Base-by-base conservation (phyloP, 2,113 vertebrate species). In the Rhodinocichla rosea region DNA sequence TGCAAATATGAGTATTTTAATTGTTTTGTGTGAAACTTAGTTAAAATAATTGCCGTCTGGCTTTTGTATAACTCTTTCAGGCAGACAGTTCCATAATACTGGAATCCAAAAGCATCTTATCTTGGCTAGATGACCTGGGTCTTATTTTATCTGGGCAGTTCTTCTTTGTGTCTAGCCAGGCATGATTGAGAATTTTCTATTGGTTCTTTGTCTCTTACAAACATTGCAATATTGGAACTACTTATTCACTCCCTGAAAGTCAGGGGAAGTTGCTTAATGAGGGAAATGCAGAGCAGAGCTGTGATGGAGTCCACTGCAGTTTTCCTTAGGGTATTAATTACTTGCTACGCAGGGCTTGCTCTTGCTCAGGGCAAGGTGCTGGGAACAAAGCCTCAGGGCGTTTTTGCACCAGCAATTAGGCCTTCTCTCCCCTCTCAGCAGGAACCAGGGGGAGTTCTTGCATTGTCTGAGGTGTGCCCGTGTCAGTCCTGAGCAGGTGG, bases 311-410 rank as follows among this genome's bases (percentile, higher is more conserved):
- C 49, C 37, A 11, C 24, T 39, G 77, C 23, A 7, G 40, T 71
- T 89, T 64, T 60, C 96, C 92, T 87, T 63, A 32, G 94, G 89
- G 91, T 81, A 89, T 92, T 95, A 87, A 91, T 95, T 90, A 95
- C 62, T 87, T 67, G 60, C 73, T 64, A 21, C 8, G 2, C 32
- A 84, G 52, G 60, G 26, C 52, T 71, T 49, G 71, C 65, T 55
- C n/a, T 94, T 84, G 87, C 89, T 83, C 27, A 11, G 0, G 80
- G 86, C 79, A 50, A 65, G 71, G 85, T 88, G 64, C 70, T 63
- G 33, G 55, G 40, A 89, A 50, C 45, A 50, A 84, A 91, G 87
- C 91, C 87, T 63, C 28, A 12, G 94, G 87, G 35, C 53, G 37
- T 69, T 83, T 87, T 85, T 76, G 65, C 49, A 82, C 20, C 50